phyloP scores from a whole-genome alignment of 2,797 vertebrate genomes.

The Melanotaenia trifasciata region DNA sequence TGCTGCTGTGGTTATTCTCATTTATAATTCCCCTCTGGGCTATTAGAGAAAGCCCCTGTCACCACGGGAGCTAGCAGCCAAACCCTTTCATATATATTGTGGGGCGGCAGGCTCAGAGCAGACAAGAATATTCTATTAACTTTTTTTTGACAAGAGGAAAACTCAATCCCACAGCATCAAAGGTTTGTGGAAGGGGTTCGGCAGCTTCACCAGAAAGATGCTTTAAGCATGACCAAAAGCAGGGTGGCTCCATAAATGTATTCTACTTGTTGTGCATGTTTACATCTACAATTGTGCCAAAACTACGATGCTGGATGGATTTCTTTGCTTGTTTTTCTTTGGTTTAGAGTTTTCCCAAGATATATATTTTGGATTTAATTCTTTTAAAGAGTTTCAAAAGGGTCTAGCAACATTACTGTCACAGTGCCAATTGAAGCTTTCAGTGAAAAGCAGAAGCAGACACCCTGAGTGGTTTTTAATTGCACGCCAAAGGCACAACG shows the following conservation, averaged over 20 bases:
- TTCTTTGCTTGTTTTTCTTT: neutral
- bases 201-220: constrained; percentile 41
- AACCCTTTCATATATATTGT: constrained; percentile 41
- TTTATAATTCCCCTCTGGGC: constrained; percentile 43
- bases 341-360: constrained; percentile 1
- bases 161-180: constrained; percentile 41
- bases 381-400: constrained; percentile 3
- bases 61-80: constrained; percentile 5
- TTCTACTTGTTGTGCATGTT: neutral
- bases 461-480: neutral
- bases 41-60: constrained; percentile 32
- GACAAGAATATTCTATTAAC: constrained; percentile 44
- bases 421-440: neutral
- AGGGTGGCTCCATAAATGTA: constrained; percentile 4
- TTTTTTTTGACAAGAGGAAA: constrained; percentile 35
- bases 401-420: neutral
- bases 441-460: neutral
- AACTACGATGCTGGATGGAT: neutral
- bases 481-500: too few relatives aligned
- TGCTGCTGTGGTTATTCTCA: constrained; percentile 29
- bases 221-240: constrained; percentile 32
- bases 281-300: neutral
- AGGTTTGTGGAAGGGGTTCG: constrained; percentile 47
- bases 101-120: constrained; percentile 13
- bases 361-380: constrained; percentile 9